phyloP scores from a whole-genome alignment of 1,140 invertebrate species.

The Caerostris extrusa region DNA sequence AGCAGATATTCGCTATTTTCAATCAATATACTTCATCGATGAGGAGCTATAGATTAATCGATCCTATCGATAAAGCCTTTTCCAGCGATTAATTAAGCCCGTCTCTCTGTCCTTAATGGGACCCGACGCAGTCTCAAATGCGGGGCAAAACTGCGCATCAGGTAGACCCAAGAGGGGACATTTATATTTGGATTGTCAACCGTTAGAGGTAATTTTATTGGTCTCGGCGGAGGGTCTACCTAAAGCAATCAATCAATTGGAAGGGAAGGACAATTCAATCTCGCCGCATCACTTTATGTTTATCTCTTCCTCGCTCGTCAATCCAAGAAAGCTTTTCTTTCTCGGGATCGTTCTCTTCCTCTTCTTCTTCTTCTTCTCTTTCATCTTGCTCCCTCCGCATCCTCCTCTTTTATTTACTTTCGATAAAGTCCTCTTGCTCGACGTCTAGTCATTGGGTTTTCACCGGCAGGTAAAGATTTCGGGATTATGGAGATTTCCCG shows the following conservation, averaged over 20 bases:
- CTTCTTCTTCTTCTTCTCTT: background rate
- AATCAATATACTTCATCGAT: background rate
- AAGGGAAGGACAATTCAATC: conserved; percentile 71
- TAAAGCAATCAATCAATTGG: conserved; percentile 72
- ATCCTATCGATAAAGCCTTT: background rate
- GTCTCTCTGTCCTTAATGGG: background rate
- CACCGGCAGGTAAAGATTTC: conserved; percentile 50
- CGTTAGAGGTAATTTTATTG: conserved; percentile 68
- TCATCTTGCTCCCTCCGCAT: background rate
- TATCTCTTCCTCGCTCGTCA: conserved; percentile 41
- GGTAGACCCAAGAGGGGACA: conserved; percentile 49
- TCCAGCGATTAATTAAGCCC: conserved; percentile 33
- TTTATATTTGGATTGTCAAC: conserved; percentile 61
- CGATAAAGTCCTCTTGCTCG: conserved; percentile 57
- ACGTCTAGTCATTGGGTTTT: conserved; percentile 37
- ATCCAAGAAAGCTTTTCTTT: conserved; percentile 35
- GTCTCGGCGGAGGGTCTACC: conserved; percentile 57
- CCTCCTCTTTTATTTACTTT: conserved; percentile 56
- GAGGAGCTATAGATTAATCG: background rate
- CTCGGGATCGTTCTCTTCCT: background rate
- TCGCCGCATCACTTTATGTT: conserved; percentile 64
- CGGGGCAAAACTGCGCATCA: conserved; percentile 23
- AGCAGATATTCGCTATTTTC: background rate
- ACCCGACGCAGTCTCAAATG: background rate
- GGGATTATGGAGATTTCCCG: conserved; percentile 29